Base-by-base conservation (phyloP, 2,888 invertebrate species). In the Operophtera brumata region DNA sequence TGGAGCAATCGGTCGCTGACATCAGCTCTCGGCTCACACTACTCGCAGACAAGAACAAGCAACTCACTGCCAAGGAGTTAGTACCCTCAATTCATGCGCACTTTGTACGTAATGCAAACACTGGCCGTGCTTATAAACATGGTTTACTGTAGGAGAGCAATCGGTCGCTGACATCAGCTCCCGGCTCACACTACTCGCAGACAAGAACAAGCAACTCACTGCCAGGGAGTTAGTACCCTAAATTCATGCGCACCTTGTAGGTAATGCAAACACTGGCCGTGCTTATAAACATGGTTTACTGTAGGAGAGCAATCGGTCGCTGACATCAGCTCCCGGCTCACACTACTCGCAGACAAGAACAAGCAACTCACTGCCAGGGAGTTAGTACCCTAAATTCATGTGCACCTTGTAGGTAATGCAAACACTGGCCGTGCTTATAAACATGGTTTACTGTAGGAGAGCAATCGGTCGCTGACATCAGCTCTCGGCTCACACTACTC, bases 151-250 rank as follows among this genome's bases (percentile, higher is more conserved):
- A 84, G n/a, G 69, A 69, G 10, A 84, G 47, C 78, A 79, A 30
- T 60, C 72, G n/a, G 76, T 84, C 30, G 64, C 74, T 10, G 86
- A 87, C 34, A 57, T 80, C 9, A 67, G 64, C 56, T 71, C 82
- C 0, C 77, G 82, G 0, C 74, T 85, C 13, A 71, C 78, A n/a
- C 65, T 69, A 32, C 66, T 83, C 36, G 42, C 48, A 0, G 87
- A 88, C 53, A 86, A 85, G 70, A 71, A 69, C 69, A 83, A 81
- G 49, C 84, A 86, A 47, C 84, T 89, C 1, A 59, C 68, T 1
- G 72, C 77, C 0, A 75, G 82, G 42, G 78, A 82, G 90, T 88
- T n/a, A 75, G 84, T 77, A 50, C 11, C 2, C 2, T 39, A 6
- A 10, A 32, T 10, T n/a, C 9, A 1, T 35, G 12, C 9, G 26